Evolutionary conservation across 2,888 invertebrate genomes (phyloP).

Genomic region (Pseudolycoriella hygida): DNA sequence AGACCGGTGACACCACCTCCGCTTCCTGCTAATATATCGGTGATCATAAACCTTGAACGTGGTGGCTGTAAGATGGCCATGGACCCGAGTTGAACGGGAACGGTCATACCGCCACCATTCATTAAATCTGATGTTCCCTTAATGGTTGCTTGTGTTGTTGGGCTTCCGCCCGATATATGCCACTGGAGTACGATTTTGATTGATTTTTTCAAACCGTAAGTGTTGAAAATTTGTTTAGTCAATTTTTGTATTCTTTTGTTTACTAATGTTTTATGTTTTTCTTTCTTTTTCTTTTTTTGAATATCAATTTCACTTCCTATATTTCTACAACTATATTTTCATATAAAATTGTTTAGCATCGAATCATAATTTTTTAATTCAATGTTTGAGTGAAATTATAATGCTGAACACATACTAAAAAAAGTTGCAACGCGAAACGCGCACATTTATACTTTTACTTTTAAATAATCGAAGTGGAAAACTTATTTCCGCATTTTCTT

Average conservation of each 20-base stretch:
- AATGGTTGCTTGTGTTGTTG: conserved; percentile 11
- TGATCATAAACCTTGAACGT: conserved; percentile 76
- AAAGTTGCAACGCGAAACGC: no score
- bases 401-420: no score
- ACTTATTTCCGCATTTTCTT: no score
- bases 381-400: no score
- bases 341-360: no score
- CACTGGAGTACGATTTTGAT: conserved; percentile 15
- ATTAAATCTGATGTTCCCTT: conserved; percentile 11
- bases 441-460: no score
- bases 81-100: conserved; percentile 27
- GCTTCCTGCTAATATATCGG: conserved; percentile 58
- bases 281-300: neutral
- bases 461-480: no score
- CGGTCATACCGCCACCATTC: conserved; percentile 30
- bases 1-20: conserved; percentile 13
- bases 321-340: no score
- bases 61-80: conserved; percentile 46
- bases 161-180: conserved; percentile 14
- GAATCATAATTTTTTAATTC: no score
- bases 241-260: neutral
- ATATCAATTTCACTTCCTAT: no score
- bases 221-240: neutral
- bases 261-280: neutral
- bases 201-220: conserved; percentile 5